Evolutionary conservation across 2,888 invertebrate genomes (phyloP).

Genomic region (Parnassius mnemosyne): DNA sequence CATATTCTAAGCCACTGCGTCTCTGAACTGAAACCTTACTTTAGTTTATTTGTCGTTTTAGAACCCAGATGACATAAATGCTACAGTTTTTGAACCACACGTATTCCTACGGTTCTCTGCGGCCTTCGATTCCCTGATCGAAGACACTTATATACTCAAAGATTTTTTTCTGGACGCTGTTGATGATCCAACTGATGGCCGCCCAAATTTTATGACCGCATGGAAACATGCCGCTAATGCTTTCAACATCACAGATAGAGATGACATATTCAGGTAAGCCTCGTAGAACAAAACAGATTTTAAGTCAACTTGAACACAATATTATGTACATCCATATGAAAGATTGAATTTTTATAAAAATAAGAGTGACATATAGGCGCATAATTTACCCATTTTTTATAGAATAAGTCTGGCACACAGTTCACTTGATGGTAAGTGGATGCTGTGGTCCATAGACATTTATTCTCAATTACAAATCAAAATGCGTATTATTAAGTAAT

Average conservation of each 20-base stretch:
- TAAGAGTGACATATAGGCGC: no score
- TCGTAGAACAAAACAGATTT: not conserved
- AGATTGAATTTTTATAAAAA: no score
- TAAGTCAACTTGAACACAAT: no score
- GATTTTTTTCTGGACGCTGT: constrained; percentile 40
- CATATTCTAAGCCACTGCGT: no score
- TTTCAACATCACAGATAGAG: constrained; percentile 45
- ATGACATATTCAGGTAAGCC: constrained; percentile 47
- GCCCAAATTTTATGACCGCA: constrained; percentile 43
- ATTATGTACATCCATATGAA: no score
- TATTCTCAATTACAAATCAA: no score
- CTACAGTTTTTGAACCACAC: constrained; percentile 48
- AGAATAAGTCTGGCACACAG: no score
- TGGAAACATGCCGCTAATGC: constrained; percentile 47
- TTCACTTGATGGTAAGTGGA: no score
- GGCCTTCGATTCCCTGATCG: constrained; percentile 54
- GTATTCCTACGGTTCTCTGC: constrained; percentile 62
- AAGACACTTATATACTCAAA: constrained; percentile 47
- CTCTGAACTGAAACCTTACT: no score
- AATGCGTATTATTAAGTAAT: no score
- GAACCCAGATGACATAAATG: constrained; percentile 49
- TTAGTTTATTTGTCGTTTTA: constrained; percentile 33
- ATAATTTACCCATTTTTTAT: no score
- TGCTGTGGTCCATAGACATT: no score
- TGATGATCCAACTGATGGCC: constrained; percentile 33